phyloP scores from a whole-genome alignment of 2,888 invertebrate genomes.

The Baronia brevicornis region DNA sequence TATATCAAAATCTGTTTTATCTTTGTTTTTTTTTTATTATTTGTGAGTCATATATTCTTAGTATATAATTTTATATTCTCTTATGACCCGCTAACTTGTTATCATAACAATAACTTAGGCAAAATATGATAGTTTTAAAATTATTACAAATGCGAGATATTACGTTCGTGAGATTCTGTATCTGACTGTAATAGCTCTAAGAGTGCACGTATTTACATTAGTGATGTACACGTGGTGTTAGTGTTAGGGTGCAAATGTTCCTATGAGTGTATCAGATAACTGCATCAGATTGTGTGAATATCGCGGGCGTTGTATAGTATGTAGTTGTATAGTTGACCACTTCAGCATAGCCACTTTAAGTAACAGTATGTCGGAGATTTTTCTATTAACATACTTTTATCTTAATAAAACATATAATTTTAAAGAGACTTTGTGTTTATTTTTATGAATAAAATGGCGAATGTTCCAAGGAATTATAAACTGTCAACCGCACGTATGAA shows the following conservation, averaged over 20 bases:
- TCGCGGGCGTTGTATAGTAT: constrained; percentile 25
- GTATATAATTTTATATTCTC: no score
- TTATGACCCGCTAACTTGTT: no score
- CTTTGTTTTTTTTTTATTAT: no score
- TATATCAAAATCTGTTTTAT: no score
- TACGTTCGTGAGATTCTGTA: constrained; percentile 12
- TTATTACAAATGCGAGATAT: constrained; percentile 4
- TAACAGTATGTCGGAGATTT: constrained; percentile 56
- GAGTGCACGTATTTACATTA: no score
- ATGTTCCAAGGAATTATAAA: no score
- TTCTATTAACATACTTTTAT: constrained; percentile 63
- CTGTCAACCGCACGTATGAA: no score
- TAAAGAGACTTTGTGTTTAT: constrained; percentile 5
- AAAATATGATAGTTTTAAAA: constrained; percentile 15
- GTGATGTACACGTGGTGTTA: no score
- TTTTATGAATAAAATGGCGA: no score
- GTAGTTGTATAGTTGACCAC: constrained; percentile 48
- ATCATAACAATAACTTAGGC: no score
- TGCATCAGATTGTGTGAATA: constrained; percentile 26
- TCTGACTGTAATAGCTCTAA: no score
- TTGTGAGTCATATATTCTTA: no score
- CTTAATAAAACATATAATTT: constrained; percentile 58
- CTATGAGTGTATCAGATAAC: constrained; percentile 58
- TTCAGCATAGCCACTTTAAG: constrained; percentile 57
- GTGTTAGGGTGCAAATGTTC: constrained; percentile 71